Percentiles rank a stretch among this genome's conserved stretches.
Conservation (phyloP, 2,113 vertebrate species). For the Boleophthalmus pectinirostris region DNA sequence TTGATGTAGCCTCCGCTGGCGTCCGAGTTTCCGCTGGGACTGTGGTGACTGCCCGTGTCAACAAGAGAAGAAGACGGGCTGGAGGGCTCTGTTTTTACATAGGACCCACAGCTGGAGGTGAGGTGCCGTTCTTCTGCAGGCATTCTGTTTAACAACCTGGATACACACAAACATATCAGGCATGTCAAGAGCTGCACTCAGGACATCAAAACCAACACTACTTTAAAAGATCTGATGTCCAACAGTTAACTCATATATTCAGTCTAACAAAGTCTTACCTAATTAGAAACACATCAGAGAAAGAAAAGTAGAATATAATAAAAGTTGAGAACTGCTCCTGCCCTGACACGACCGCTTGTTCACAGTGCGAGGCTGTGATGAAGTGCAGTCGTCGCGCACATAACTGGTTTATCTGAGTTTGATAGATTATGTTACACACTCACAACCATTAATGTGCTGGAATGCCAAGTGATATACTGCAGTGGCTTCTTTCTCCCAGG, state of each 20-base stretch:
- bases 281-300: constrained; percentile 3
- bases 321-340: constrained; percentile 16
- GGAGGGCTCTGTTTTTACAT: constrained; percentile 96
- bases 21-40: constrained; percentile 90
- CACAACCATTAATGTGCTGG: constrained; percentile 57
- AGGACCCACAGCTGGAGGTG: constrained; percentile 91
- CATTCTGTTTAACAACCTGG: constrained; percentile 94
- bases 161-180: constrained; percentile 34
- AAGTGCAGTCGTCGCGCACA: constrained; percentile 18
- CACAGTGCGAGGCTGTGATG: constrained; percentile 51
- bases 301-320: constrained; percentile 15
- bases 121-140: constrained; percentile 90
- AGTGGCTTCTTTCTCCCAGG: constrained; percentile 60
- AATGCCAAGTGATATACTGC: constrained; percentile 65
- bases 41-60: constrained; percentile 93
- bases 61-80: constrained; percentile 90
- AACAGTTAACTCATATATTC: not conserved
- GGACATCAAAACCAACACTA: not conserved
- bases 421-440: constrained; percentile 63
- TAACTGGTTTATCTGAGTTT: constrained; percentile 46
- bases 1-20: constrained; percentile 88
- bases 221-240: not conserved
- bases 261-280: not conserved
- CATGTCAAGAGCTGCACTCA: not conserved
- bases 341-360: constrained; percentile 39